Evolutionary conservation across 1,140 invertebrate species (phyloP).

Genomic region (Drosophila aff.): DNA sequence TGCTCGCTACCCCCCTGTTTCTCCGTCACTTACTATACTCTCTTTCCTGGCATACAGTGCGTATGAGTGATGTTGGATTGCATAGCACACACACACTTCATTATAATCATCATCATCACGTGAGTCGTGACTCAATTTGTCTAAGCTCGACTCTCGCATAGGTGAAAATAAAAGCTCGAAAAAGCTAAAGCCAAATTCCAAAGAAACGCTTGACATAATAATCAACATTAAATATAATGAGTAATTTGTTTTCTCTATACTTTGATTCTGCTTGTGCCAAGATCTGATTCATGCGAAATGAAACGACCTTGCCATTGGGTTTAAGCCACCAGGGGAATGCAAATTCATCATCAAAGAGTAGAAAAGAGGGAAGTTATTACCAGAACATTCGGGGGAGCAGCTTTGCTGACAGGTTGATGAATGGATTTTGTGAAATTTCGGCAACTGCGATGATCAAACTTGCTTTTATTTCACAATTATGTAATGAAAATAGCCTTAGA

Average conservation of each 20-base stretch:
- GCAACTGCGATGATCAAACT: not conserved
- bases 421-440: constrained; percentile 1
- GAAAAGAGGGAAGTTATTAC: not conserved
- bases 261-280: constrained; percentile 13
- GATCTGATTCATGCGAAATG: constrained; percentile 38
- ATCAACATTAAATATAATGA: constrained; percentile 55
- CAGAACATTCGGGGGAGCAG: constrained; percentile 11
- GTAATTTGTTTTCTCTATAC: constrained; percentile 46
- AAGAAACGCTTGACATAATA: constrained; percentile 31
- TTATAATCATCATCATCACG: constrained; percentile 43
- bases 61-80: constrained; percentile 57
- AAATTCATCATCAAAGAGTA: constrained; percentile 39
- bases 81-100: constrained; percentile 22
- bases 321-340: constrained; percentile 13
- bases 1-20: not conserved
- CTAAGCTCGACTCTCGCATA: constrained; percentile 27
- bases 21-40: not conserved
- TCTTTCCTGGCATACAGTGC: constrained; percentile 29
- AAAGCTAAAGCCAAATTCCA: constrained; percentile 17
- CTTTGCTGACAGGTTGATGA: constrained; percentile 7
- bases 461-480: constrained; percentile 5
- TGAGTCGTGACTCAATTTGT: constrained; percentile 59
- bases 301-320: constrained; percentile 26
- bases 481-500: not conserved
- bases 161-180: constrained; percentile 22